Percentiles rank a stretch among this genome's conserved stretches.
Conservation (phyloP, 1,140 invertebrate species). For the Palaemon carinicauda region DNA sequence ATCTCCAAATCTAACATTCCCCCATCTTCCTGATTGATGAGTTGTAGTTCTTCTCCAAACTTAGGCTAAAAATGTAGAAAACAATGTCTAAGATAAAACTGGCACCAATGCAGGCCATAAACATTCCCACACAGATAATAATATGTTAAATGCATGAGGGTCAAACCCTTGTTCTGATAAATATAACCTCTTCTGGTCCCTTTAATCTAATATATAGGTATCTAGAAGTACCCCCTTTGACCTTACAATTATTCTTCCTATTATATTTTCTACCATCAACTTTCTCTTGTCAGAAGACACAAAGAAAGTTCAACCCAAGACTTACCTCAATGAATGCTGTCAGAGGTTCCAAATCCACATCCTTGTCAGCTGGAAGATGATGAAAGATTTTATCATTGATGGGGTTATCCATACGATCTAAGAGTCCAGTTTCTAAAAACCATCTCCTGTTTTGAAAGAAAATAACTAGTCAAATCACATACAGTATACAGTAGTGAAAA, state of each 20-base stretch:
- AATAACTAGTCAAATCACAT: neutral
- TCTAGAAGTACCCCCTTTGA: too few species aligned
- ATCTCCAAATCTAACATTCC: slow-evolving; percentile 33
- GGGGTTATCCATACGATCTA: slow-evolving; percentile 23
- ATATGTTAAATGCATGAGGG: too few species aligned
- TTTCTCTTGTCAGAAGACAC: neutral
- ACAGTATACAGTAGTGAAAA: neutral
- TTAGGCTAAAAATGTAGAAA: neutral
- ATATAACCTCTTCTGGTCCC: neutral
- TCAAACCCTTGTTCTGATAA: neutral
- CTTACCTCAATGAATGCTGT: slow-evolving; percentile 14
- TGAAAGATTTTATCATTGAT: slow-evolving; percentile 27
- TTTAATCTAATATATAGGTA: too few species aligned
- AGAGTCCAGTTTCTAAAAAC: slow-evolving; percentile 30
- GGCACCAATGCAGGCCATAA: neutral
- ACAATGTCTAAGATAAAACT: neutral
- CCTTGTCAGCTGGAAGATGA: neutral
- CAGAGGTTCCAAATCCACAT: neutral
- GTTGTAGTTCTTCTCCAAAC: neutral
- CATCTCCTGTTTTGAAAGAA: neutral
- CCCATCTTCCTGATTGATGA: neutral
- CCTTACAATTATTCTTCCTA: too few species aligned
- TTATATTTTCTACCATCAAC: too few species aligned
- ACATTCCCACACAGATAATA: too few species aligned
- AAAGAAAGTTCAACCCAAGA: neutral